phyloP scores from a whole-genome alignment of 2,113 vertebrate genomes.

The Silurus asotus region DNA sequence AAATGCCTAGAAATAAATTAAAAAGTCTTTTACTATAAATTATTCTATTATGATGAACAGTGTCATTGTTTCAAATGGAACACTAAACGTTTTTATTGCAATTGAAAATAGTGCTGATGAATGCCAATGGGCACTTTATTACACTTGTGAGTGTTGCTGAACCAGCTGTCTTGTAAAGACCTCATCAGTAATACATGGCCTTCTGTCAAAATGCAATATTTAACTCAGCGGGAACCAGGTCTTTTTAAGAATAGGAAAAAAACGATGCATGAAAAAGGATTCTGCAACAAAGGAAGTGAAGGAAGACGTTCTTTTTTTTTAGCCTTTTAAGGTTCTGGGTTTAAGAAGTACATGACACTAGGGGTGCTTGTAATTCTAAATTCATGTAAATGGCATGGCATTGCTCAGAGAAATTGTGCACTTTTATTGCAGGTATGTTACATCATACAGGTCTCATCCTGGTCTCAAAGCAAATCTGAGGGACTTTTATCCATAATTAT shows the following conservation, averaged over 20 bases:
- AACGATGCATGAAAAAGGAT: background rate
- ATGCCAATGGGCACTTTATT: background rate
- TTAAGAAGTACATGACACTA: background rate
- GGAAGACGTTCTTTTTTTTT: background rate
- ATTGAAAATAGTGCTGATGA: background rate
- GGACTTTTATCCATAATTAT: background rate
- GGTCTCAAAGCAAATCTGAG: background rate
- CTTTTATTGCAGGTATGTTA: background rate
- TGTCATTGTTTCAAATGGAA: background rate
- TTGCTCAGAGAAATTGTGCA: background rate
- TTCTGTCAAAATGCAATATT: background rate
- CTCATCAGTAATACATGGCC: slow-evolving; percentile 2
- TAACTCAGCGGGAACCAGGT: background rate
- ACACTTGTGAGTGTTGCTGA: background rate
- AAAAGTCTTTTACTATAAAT: background rate
- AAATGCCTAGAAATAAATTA: background rate
- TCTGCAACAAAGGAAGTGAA: background rate
- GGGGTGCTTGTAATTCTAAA: background rate
- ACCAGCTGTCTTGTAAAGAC: slow-evolving; percentile 3
- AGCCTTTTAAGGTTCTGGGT: background rate
- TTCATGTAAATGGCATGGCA: background rate
- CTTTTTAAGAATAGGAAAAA: slow-evolving; percentile 7
- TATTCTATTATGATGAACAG: background rate
- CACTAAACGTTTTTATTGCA: background rate
- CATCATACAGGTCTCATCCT: background rate